Conservation (phyloP, 2,888 invertebrate species). For the Protophormia terraenovae region DNA sequence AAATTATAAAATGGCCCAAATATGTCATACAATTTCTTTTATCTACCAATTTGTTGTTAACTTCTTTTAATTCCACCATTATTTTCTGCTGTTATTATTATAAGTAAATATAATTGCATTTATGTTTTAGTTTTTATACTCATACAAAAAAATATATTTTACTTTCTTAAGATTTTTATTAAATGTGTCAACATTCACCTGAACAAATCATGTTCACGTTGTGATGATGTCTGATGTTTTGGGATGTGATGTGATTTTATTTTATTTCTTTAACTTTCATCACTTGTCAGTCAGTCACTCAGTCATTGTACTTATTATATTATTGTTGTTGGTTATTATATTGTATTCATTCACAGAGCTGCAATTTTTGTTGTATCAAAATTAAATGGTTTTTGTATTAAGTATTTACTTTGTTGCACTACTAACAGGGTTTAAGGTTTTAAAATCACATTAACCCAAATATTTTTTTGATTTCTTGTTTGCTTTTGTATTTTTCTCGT, state of each 20-base stretch:
- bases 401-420: slow-evolving; percentile 14
- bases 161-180: slow-evolving; percentile 54
- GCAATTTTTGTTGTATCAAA: slow-evolving; percentile 5
- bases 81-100: not conserved
- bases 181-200: slow-evolving; percentile 65
- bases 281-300: slow-evolving; percentile 50
- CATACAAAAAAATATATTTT: too few relatives aligned
- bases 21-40: slow-evolving; percentile 51
- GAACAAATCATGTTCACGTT: slow-evolving; percentile 53
- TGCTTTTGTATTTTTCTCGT: too few relatives aligned
- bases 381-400: slow-evolving; percentile 1
- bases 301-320: not conserved
- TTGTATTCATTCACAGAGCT: not conserved
- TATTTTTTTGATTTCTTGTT: not conserved
- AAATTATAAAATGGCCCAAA: slow-evolving; percentile 48
- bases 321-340: not conserved
- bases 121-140: slow-evolving; percentile 15
- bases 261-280: slow-evolving; percentile 57
- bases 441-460: slow-evolving; percentile 50
- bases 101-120: slow-evolving; percentile 53
- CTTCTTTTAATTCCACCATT: not conserved
- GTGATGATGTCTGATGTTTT: slow-evolving; percentile 9
- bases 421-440: slow-evolving; percentile 9
- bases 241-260: slow-evolving; percentile 38
- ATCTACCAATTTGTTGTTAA: not conserved